These are phyloP conservation scores for Vultur gryphus DNA, from an alignment of 2,797 vertebrate genomes.

Conservation along the genomic window DNA sequence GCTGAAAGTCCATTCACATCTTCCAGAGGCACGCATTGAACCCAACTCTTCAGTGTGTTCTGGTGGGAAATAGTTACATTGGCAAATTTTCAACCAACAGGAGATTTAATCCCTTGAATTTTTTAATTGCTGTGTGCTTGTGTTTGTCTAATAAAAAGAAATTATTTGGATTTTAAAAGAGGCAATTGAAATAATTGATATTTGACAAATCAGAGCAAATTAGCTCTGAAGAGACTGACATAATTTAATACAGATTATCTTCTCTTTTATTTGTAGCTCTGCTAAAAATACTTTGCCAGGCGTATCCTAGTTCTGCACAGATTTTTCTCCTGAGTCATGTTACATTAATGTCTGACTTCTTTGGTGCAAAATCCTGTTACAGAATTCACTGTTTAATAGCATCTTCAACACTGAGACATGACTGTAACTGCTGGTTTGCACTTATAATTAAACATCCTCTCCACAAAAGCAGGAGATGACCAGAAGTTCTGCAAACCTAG, in stretches of 20 bases:
- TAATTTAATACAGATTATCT: background rate
- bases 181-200: background rate
- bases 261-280: background rate
- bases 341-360: background rate
- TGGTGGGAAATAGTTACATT: background rate
- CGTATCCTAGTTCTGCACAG: background rate
- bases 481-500: background rate
- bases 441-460: background rate
- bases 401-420: background rate
- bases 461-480: background rate
- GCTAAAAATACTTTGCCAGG: background rate
- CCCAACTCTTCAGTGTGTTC: background rate
- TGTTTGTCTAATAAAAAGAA: background rate
- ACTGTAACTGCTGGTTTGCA: background rate
- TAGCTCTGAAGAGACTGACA: background rate
- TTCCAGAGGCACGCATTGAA: background rate
- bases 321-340: background rate
- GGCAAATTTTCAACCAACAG: background rate
- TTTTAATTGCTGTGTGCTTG: background rate
- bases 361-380: background rate
- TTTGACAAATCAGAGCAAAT: background rate
- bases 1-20: background rate
- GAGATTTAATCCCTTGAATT: background rate
- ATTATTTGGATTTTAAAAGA: background rate
- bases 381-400: background rate